Evolutionary conservation across 2,113 vertebrate species (phyloP).

Genomic region (Porphyrio hochstetteri): DNA sequence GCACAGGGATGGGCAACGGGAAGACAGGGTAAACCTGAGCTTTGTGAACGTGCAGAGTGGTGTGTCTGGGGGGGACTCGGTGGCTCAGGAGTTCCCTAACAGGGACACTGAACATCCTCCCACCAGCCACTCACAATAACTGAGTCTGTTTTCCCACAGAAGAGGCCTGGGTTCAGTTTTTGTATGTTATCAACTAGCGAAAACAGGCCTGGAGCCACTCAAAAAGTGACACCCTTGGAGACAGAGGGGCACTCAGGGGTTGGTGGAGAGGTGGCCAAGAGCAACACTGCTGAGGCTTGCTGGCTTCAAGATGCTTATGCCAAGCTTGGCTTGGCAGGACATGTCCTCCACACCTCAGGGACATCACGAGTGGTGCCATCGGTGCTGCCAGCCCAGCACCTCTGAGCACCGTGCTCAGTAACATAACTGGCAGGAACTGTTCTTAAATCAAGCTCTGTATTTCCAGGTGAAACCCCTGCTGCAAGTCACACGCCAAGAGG

Average conservation of each 20-base stretch:
- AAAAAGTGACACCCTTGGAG: background rate
- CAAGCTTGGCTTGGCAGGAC: background rate
- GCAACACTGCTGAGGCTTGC: background rate
- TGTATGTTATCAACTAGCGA: too few relatives aligned
- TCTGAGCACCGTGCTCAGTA: background rate
- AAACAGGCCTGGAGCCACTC: background rate
- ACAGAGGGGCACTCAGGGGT: background rate
- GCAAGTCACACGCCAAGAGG: slow-evolving; percentile 95
- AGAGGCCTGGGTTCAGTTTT: background rate
- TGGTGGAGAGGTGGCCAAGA: background rate
- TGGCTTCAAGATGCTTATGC: background rate
- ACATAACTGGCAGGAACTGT: background rate
- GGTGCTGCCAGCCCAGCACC: background rate
- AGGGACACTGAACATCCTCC: background rate
- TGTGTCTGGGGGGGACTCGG: background rate
- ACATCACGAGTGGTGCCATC: background rate
- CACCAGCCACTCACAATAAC: background rate
- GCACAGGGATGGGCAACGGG: background rate
- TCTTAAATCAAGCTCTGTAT: background rate
- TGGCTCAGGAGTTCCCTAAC: background rate
- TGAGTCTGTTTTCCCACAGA: background rate
- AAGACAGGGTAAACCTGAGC: background rate
- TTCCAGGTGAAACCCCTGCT: slow-evolving; percentile 94
- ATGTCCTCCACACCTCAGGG: background rate
- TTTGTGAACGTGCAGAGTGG: background rate